These are phyloP conservation scores for Pollachius pollachius DNA, from an alignment of 2,113 vertebrate genomes.

Conservation along the genomic window DNA sequence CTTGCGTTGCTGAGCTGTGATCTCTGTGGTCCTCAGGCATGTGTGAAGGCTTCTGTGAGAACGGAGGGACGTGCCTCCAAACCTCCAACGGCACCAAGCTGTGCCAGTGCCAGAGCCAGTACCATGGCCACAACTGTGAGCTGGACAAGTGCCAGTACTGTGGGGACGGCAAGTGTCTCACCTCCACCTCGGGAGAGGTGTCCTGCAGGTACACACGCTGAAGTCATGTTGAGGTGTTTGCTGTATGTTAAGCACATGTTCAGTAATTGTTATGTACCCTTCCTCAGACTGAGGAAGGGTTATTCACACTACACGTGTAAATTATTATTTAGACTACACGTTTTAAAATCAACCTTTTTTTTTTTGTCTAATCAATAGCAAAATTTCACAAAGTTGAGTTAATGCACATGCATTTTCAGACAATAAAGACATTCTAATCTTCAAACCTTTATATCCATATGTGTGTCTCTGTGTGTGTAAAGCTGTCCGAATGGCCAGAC, in stretches of 20 bases:
- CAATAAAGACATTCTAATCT: no score
- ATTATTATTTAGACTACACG: no score
- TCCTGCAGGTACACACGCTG: slow-evolving; percentile 78
- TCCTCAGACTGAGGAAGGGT: no score
- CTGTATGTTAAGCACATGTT: no score
- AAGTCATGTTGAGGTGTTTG: not conserved
- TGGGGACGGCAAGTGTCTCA: slow-evolving; percentile 81
- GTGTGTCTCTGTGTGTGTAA: slow-evolving; percentile 16
- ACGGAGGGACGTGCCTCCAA: slow-evolving; percentile 83
- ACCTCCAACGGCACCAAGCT: slow-evolving; percentile 73
- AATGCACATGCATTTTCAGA: no score
- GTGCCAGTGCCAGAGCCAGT: slow-evolving; percentile 81
- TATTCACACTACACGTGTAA: no score
- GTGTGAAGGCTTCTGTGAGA: slow-evolving; percentile 87
- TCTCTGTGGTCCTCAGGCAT: slow-evolving; percentile 64
- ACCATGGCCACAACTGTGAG: slow-evolving; percentile 80
- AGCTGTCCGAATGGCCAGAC: slow-evolving; percentile 82
- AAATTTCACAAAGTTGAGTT: no score
- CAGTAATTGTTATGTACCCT: no score
- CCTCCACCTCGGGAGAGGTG: slow-evolving; percentile 72
- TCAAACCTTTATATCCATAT: not conserved
- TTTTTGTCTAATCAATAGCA: no score
- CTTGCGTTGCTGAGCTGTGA: no score
- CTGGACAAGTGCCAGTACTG: slow-evolving; percentile 87
- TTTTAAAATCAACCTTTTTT: no score